A percentile compares a stretch with the other conserved stretches of the same genome.
These are phyloP conservation scores for Cheiracanthium punctorium DNA, from an alignment of 2,888 invertebrate genomes.

Conservation along the genomic window DNA sequence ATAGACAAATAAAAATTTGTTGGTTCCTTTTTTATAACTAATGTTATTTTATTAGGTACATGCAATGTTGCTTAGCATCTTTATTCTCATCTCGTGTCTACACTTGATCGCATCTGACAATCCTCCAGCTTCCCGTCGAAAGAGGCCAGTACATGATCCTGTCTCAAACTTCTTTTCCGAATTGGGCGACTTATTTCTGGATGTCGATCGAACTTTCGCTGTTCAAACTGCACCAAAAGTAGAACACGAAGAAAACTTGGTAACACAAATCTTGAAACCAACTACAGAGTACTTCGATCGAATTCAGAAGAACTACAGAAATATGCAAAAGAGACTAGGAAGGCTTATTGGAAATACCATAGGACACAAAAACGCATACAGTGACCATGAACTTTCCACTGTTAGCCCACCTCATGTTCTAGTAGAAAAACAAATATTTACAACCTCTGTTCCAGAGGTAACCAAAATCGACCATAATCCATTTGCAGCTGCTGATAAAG, in stretches of 20 bases:
- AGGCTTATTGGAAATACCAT: not conserved
- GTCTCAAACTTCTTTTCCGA: conserved; percentile 19
- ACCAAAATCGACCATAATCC: no score
- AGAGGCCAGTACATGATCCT: not conserved
- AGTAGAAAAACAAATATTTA: no score
- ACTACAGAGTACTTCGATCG: conserved; percentile 19
- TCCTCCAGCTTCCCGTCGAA: not conserved
- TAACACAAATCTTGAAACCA: conserved; percentile 13
- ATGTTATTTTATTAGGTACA: no score
- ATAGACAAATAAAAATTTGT: no score
- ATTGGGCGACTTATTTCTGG: conserved; percentile 22
- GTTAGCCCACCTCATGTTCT: not conserved
- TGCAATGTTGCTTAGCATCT: no score
- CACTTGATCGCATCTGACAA: no score
- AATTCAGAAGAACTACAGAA: conserved; percentile 43
- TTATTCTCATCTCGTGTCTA: no score
- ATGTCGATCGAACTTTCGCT: conserved; percentile 28
- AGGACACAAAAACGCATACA: not conserved
- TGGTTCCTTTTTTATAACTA: no score
- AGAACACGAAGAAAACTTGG: not conserved
- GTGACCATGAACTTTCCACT: not conserved
- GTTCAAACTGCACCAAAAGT: conserved; percentile 36
- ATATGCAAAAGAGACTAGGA: conserved; percentile 28
- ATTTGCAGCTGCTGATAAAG: no score
- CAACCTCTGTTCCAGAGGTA: no score